Evolutionary conservation across 2,888 invertebrate species (phyloP), one percentile per base, ranked within the genome.

Genomic region (Amphimallon solstitiale): DNA sequence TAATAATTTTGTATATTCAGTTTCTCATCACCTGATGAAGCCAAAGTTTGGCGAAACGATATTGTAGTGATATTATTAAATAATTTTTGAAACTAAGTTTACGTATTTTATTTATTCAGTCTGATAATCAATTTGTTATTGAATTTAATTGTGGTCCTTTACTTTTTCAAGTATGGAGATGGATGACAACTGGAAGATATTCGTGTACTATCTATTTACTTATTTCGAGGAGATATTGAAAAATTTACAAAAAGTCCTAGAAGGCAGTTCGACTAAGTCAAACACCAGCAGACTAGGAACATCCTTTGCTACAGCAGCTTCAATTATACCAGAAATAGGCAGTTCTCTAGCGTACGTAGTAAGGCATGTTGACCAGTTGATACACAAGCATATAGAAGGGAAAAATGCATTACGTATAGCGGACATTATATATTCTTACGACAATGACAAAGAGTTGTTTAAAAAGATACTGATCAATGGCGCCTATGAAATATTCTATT

Each of bases 401-500:
- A 52, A 51, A 15, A 65, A 56, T 23, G 68, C 70, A 0, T 17
- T 51, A 23, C 40, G 38, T n/a, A 14, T 67, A 7, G 43, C 67
- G 7, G 59, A 67, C 14, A 67, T 69, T 14, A 49, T 62, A 1
- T 70, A 70, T 48, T 56, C 29, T 10, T 54, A 43, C 38, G 61
- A 64, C 1, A 56, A 66, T 17, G 34, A 67, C 9, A 66, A 51
- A 35, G 69, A 70, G 10, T 21, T 34, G 7, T 52, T 69, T n/a
- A 48, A 67, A 45, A 51, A 64, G 2, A 46, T 65, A 19, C 21
- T 68, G 9, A 62, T 65, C 15, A 14, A 56, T 35, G 67, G 65
- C 7, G 64, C 64, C 5, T 66, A 64, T 19, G 52, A 67, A n/a
- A 15, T 70, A n/a, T 70, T 70, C 48, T 51, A 67, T 45, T 66